Evolutionary conservation across 1,140 invertebrate species (phyloP).

Genomic region (Saxidomus purpurata): DNA sequence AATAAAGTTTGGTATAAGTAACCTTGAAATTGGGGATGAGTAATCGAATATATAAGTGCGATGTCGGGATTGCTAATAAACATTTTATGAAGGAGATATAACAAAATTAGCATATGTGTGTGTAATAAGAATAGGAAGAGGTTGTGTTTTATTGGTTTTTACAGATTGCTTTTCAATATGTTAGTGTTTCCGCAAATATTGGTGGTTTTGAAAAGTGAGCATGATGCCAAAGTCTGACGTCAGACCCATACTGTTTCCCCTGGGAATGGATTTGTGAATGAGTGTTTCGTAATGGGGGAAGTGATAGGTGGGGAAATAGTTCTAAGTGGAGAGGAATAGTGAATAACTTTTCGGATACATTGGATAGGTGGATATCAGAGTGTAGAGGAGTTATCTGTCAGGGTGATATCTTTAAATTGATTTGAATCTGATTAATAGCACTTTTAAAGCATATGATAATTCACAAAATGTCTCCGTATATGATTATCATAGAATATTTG

Average conservation of each 20-base stretch:
- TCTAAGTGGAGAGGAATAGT: not conserved
- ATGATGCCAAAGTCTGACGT: conserved; percentile 13
- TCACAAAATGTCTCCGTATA: too few species aligned
- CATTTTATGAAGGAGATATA: conserved; percentile 24
- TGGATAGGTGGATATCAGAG: too few species aligned
- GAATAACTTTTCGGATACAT: too few species aligned
- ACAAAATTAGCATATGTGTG: not conserved
- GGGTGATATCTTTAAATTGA: too few species aligned
- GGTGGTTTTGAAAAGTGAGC: not conserved
- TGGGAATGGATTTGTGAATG: conserved; percentile 8
- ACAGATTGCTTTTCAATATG: conserved; percentile 24
- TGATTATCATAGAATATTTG: too few species aligned
- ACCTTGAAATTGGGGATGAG: conserved; percentile 24
- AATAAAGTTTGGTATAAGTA: not conserved
- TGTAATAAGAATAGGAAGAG: not conserved
- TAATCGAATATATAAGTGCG: not conserved
- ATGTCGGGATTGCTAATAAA: not conserved
- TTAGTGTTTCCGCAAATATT: not conserved
- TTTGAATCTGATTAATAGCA: too few species aligned
- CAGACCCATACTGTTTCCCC: not conserved
- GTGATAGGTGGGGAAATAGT: not conserved
- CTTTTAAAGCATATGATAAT: too few species aligned
- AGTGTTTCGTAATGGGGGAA: not conserved
- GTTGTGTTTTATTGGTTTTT: not conserved
- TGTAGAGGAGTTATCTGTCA: too few species aligned